Evolutionary conservation across 2,888 invertebrate species (phyloP).

Genomic region (Macaria liturata): DNA sequence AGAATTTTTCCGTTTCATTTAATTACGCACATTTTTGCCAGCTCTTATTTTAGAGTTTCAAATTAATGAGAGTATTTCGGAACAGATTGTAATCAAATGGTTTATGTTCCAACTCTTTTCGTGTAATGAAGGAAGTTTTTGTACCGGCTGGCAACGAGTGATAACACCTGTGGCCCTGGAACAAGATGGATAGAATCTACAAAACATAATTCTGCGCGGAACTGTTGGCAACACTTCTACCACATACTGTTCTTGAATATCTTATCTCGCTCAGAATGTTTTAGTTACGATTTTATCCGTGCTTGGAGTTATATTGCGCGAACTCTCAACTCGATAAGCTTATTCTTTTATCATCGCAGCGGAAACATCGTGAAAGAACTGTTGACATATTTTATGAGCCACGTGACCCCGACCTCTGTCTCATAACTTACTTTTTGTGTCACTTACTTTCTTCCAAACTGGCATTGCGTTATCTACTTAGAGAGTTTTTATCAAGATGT

Average conservation of each 20-base stretch:
- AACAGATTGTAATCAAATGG: slow-evolving; percentile 13
- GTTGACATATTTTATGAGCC: slow-evolving; percentile 23
- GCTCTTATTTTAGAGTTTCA: slow-evolving; percentile 11
- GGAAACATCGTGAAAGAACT: slow-evolving; percentile 23
- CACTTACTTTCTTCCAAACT: slow-evolving; percentile 14
- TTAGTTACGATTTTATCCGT: too few relatives aligned
- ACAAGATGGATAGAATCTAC: slow-evolving; percentile 13
- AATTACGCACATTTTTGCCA: slow-evolving; percentile 20
- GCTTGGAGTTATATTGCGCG: too few relatives aligned
- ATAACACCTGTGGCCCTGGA: slow-evolving; percentile 17
- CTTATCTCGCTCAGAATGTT: too few relatives aligned
- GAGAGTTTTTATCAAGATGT: slow-evolving; percentile 27
- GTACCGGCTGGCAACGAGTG: slow-evolving; percentile 5
- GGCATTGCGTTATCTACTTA: slow-evolving; percentile 18
- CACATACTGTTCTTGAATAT: too few relatives aligned
- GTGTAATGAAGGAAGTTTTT: slow-evolving; percentile 12
- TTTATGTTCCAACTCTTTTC: slow-evolving; percentile 8
- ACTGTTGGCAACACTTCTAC: too few relatives aligned
- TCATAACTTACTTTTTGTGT: slow-evolving; percentile 29
- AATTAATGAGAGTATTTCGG: slow-evolving; percentile 12
- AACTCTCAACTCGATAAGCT: slow-evolving; percentile 11
- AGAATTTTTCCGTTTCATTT: slow-evolving; percentile 23
- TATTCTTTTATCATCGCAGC: slow-evolving; percentile 11
- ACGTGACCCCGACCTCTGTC: slow-evolving; percentile 23
- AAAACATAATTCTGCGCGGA: not conserved